A percentile compares a stretch with the other conserved stretches of the same genome.
These are phyloP conservation scores for Ophion slaviceki DNA, from an alignment of 2,888 invertebrate genomes.

Conservation along the genomic window DNA sequence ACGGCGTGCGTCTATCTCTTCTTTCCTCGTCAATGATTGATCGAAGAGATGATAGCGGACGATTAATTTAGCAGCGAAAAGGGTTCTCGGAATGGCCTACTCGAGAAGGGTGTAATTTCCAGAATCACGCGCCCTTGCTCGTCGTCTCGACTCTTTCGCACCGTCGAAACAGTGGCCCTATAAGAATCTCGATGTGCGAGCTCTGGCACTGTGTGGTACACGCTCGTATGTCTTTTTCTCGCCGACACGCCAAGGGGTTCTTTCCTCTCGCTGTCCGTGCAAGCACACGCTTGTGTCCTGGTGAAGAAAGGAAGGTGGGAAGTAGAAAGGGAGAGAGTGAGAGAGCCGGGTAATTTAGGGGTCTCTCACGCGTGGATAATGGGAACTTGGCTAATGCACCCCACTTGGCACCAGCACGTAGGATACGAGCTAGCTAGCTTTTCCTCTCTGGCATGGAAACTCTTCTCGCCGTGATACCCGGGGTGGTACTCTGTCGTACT, in stretches of 20 bases:
- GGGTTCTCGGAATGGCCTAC: slow-evolving; percentile 6
- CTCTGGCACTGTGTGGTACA: slow-evolving; percentile 29
- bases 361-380: slow-evolving; percentile 83
- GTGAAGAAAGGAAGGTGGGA: slow-evolving; percentile 28
- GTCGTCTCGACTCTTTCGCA: slow-evolving; percentile 54
- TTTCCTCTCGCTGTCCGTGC: slow-evolving; percentile 62
- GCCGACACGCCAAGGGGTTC: slow-evolving; percentile 75
- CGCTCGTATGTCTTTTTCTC: slow-evolving; percentile 82
- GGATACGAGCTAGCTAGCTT: slow-evolving; percentile 74
- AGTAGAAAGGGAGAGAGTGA: slow-evolving; percentile 45
- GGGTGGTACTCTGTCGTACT: slow-evolving; percentile 54
- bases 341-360: slow-evolving; percentile 81
- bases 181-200: slow-evolving; percentile 34
- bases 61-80: slow-evolving; percentile 38
- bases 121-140: slow-evolving; percentile 67
- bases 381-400: slow-evolving; percentile 82
- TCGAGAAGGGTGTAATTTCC: slow-evolving; percentile 46
- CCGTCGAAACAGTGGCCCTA: slow-evolving; percentile 46
- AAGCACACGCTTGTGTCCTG: slow-evolving; percentile 56
- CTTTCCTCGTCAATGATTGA: slow-evolving; percentile 17
- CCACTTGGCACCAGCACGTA: slow-evolving; percentile 79
- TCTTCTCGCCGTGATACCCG: slow-evolving; percentile 44
- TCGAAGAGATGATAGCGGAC: slow-evolving; percentile 10
- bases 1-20: neutral
- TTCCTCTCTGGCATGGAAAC: slow-evolving; percentile 51